Evolutionary conservation across 2,888 invertebrate genomes (phyloP), one percentile per base, ranked within the genome.

Genomic region (Barypeithes pellucidus): DNA sequence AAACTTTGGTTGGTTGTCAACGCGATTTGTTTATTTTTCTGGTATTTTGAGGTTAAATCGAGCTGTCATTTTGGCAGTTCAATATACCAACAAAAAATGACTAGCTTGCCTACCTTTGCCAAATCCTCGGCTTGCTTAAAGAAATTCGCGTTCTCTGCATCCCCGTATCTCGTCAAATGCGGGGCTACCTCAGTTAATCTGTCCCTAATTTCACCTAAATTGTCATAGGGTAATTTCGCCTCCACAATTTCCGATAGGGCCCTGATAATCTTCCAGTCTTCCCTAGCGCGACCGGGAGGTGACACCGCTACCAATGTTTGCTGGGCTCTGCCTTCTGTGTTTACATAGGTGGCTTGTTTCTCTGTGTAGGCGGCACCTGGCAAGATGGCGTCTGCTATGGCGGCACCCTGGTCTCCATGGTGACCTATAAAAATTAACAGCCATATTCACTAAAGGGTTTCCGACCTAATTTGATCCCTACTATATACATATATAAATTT

Each of bases 321-420:
- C 86, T 99, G 98, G 39, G 98, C 92, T 77, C 99, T 91, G 0
- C 99, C 99, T 89, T 99, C 99, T 0, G 97, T 98, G 88, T 99
- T 99, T 0, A 97, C 97, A 86, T 95, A 99, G 0, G 95, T 97
- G n/a, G 91, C 97, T 84, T 95, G 93, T 87, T 99, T 99, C 89
- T 99, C 99, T 0, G 99, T 99, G 87, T 99, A 99, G 0, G 99
- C 98, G 5, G 97, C 97, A 75, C 98, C 96, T 1, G 99, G 97
- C 11, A 99, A 87, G 72, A 99, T 91, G 1, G 95, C 91, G 87
- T 99, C 98, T 41, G 99, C 99, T 77, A 96, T 93, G 45, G 90
- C 87, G 0, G 99, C 99, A 66, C 99, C 99, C 72, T 87, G 89
- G 86, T 99, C 99, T 73, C 99, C 99, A 87, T 99, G 99, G 88